Base-by-base conservation (phyloP, 2,797 vertebrate species). In the Protosalanx chinensis region DNA sequence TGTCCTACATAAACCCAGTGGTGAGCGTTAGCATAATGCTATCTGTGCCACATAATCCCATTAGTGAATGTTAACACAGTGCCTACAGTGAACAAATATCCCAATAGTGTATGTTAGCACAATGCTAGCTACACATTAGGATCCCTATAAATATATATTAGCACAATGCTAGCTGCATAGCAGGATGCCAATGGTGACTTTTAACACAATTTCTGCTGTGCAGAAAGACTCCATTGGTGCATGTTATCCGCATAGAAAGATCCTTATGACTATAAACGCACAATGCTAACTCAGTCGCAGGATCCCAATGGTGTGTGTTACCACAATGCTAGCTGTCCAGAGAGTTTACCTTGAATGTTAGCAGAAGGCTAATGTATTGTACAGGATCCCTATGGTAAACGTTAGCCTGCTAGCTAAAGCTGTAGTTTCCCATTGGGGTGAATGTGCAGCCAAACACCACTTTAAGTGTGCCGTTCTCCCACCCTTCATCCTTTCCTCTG, bases 281-380 rank as follows among this genome's bases (percentile, higher is more conserved):
- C 8, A 41, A 41, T 41, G 10, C 37, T 41, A 41, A 10, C 8
- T 41, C 37, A 41, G 37, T 41, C 8, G 37, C 37, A 41, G 37
- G 10, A 41, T 41, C 37, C 37, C 15, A 16, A 35, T 63, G 32
- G n/a, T 33, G 32, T 18, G 15, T 63, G 62, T 29, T 35, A 69
- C 67, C 60, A 51, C 49, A 30, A 16, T 75, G 49, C 13, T 46
- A 18, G 6, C 16, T 62, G 16, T n/a, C 57, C 57, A 59, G 57
- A 5, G 18, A n/a, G 2, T 6, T 51, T 46, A 30, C 20, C 51
- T 37, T 8, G 1, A 27, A 35, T 30, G 20, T 56, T 41, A 41
- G 37, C 37, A 41, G 37, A 41, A 41, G 37, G 37, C 37, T 41
- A 41, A 41, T 41, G 10, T 12, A 8, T 10, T 41, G 37, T 41